phyloP scores from a whole-genome alignment of 92 coral and sea anemone genomes.

The Epizoanthus fatuus region DNA sequence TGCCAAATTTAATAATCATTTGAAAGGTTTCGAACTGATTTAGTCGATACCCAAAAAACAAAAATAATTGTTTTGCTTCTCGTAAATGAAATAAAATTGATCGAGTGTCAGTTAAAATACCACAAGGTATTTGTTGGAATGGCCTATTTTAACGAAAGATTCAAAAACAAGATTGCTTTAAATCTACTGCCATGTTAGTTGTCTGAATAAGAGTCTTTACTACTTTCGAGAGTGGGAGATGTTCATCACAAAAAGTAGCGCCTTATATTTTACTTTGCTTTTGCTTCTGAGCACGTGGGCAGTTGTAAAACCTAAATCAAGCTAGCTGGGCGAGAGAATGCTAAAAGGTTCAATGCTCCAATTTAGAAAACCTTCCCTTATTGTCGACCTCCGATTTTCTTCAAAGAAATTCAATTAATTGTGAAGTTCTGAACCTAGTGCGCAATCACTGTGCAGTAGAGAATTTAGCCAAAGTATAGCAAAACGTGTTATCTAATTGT shows the following conservation, averaged over 20 bases:
- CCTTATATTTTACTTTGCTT: background rate
- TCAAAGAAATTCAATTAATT: constrained; percentile 9
- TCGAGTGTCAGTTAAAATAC: constrained; percentile 17
- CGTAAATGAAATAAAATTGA: constrained; percentile 23
- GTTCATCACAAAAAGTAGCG: background rate
- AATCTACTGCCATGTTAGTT: constrained; percentile 5
- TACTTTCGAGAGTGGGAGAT: background rate
- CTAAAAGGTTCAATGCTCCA: background rate
- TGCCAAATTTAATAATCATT: constrained; percentile 51
- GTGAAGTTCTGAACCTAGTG: constrained; percentile 15
- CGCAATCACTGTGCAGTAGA: constrained; percentile 6
- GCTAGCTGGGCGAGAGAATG: background rate
- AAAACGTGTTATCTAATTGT: constrained; percentile 59
- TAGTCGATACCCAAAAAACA: constrained; percentile 20
- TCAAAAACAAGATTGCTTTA: background rate
- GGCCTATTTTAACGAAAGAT: constrained; percentile 1
- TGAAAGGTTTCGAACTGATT: constrained; percentile 39
- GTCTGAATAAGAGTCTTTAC: background rate
- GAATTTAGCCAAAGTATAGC: constrained; percentile 8
- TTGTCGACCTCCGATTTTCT: constrained; percentile 10
- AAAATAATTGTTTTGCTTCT: constrained; percentile 4
- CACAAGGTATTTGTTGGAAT: background rate
- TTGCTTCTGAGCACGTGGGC: constrained; percentile 6
- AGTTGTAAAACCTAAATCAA: background rate
- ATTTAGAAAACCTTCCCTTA: background rate